Conservation (phyloP, 2,797 vertebrate genomes). For the Nasua narica region DNA sequence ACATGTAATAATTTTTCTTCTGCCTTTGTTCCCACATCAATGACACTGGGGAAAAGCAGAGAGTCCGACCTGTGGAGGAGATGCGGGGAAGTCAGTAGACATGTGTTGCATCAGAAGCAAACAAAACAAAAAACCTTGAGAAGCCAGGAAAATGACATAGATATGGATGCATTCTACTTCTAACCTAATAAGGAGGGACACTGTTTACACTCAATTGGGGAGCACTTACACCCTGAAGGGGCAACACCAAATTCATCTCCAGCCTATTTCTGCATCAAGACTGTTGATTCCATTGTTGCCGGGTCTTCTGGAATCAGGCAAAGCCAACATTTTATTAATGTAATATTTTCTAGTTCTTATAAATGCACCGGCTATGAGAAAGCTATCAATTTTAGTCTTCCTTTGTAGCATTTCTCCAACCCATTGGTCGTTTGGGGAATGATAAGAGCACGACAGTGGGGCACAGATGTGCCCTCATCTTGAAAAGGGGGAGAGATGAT, state of each 20-base stretch:
- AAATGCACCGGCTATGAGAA: neutral
- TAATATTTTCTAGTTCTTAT: neutral
- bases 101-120: neutral
- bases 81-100: neutral
- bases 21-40: neutral
- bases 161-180: neutral
- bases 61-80: neutral
- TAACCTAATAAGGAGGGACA: neutral
- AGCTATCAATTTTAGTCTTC: neutral
- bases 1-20: neutral
- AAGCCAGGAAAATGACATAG: neutral
- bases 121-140: neutral
- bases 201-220: too few relatives aligned
- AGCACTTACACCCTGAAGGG: too few relatives aligned
- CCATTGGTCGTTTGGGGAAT: neutral
- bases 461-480: neutral
- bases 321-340: neutral
- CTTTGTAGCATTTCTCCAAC: neutral
- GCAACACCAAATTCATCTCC: neutral
- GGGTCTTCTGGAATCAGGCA: neutral
- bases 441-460: rapidly evolving
- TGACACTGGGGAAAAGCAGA: neutral
- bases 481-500: neutral
- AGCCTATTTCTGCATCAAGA: too few relatives aligned
- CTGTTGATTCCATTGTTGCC: neutral